Percentiles rank a stretch among this genome's conserved stretches.
phyloP scores from a whole-genome alignment of 2,797 vertebrate species.

The Adelosebastes latens region DNA sequence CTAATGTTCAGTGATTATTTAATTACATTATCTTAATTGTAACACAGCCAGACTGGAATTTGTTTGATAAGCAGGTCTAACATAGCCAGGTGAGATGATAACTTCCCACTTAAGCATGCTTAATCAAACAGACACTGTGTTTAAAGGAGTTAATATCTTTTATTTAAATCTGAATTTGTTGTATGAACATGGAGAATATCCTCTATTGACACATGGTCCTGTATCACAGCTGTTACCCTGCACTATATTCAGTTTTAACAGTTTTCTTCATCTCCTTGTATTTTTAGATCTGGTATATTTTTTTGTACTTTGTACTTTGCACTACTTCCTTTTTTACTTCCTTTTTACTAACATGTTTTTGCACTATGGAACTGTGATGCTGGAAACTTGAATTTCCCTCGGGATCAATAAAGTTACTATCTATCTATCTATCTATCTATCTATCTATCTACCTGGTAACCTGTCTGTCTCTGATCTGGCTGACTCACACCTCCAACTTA shows the following conservation, averaged over 20 bases:
- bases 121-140: neutral
- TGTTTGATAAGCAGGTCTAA: constrained; percentile 40
- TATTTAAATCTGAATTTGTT: neutral
- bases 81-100: neutral
- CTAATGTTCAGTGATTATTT: neutral
- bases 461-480: neutral
- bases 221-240: too few species aligned
- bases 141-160: too few species aligned
- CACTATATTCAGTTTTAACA: too few species aligned
- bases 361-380: too few species aligned
- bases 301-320: too few species aligned
- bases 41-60: neutral
- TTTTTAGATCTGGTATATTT: too few species aligned
- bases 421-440: too few species aligned
- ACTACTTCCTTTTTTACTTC: too few species aligned
- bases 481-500: neutral
- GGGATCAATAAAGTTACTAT: too few species aligned
- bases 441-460: neutral
- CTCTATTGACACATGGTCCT: neutral
- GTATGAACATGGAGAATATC: neutral
- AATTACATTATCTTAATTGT: neutral
- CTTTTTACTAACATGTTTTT: too few species aligned
- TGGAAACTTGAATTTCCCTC: too few species aligned
- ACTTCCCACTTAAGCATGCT: neutral
- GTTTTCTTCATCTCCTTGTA: too few species aligned